Conservation (phyloP, 2,888 invertebrate species). For the Sphaerophoria rueppellii region DNA sequence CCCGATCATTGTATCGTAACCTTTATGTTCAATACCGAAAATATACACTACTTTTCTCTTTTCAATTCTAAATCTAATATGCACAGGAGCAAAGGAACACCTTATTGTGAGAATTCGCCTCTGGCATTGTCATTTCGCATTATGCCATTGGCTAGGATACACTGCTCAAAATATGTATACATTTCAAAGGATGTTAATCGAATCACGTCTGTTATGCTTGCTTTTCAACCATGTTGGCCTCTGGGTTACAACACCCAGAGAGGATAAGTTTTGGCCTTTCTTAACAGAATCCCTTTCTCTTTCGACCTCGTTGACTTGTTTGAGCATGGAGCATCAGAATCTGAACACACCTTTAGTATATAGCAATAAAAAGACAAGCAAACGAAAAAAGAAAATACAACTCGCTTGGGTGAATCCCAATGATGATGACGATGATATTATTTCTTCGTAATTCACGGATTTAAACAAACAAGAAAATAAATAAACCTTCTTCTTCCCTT, state of each 20-base stretch:
- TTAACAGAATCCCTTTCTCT: background rate
- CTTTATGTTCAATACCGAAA: conserved; percentile 7
- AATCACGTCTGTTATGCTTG: conserved; percentile 6
- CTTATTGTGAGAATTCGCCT: background rate
- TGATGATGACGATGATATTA: conserved; percentile 29
- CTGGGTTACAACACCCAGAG: background rate
- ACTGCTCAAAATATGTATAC: background rate
- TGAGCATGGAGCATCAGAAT: background rate
- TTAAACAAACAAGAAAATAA: background rate
- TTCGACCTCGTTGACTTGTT: background rate
- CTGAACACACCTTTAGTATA: background rate
- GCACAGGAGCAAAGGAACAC: background rate
- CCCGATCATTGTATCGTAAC: background rate
- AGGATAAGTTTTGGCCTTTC: background rate
- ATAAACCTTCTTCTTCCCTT: too few species aligned
- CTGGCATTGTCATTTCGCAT: conserved; percentile 4
- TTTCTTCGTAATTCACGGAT: conserved; percentile 42
- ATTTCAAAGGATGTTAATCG: conserved; percentile 22
- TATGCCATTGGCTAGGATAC: background rate
- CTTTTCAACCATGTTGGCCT: conserved; percentile 6
- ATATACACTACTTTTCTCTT: background rate
- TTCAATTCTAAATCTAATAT: background rate
- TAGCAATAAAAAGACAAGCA: background rate
- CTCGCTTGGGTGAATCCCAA: conserved; percentile 40
- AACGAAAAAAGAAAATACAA: too few species aligned